Conservation (phyloP, 2,888 invertebrate species). For the Apodemia zela region DNA sequence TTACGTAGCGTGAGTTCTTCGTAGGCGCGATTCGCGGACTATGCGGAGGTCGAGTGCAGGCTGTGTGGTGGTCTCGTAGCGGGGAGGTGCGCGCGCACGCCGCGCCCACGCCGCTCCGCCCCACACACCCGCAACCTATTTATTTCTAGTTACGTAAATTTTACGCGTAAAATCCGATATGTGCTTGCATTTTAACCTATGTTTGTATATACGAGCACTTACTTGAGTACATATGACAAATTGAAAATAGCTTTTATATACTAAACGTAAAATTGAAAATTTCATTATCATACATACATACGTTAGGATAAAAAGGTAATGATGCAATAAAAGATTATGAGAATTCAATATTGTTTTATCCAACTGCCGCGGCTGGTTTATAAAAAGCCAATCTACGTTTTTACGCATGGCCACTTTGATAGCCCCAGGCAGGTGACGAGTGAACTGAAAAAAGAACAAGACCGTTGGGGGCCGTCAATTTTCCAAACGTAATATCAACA, state of each 20-base stretch:
- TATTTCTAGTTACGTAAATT: constrained; percentile 81
- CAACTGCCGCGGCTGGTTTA: constrained; percentile 25
- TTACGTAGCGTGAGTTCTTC: constrained; percentile 63
- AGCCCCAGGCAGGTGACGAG: constrained; percentile 63
- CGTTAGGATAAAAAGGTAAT: constrained; percentile 8
- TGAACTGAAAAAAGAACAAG: constrained; percentile 61
- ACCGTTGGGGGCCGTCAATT: constrained; percentile 56
- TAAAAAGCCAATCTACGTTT: constrained; percentile 69
- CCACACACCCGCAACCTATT: constrained; percentile 80
- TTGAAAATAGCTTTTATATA: background rate
- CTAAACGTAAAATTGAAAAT: too few relatives aligned
- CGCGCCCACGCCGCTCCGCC: constrained; percentile 72
- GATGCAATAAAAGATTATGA: background rate
- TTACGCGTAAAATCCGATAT: constrained; percentile 77
- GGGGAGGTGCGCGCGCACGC: constrained; percentile 66
- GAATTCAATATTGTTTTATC: constrained; percentile 8
- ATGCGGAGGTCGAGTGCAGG: constrained; percentile 53
- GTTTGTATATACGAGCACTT: constrained; percentile 36
- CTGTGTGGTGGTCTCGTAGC: constrained; percentile 35
- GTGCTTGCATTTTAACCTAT: constrained; percentile 72
- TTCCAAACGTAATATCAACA: constrained; percentile 70
- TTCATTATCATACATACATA: background rate
- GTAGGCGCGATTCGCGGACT: constrained; percentile 71
- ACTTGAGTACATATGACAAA: background rate
- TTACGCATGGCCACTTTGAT: constrained; percentile 54